phyloP scores from a whole-genome alignment of 1,140 invertebrate genomes.

The Lepidurus couesii region DNA sequence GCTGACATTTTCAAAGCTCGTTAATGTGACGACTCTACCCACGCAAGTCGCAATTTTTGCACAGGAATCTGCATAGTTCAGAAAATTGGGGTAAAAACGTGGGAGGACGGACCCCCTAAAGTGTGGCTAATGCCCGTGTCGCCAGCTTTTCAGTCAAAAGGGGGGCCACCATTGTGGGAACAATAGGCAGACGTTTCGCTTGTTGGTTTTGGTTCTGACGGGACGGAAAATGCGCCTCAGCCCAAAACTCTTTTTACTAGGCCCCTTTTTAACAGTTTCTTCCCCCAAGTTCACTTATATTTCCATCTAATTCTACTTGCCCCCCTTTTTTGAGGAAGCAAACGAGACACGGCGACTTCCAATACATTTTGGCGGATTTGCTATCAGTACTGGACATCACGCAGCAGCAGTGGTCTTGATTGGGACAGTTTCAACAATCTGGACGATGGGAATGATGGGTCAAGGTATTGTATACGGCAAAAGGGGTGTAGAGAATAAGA shows the following conservation, averaged over 20 bases:
- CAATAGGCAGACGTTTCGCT: slow-evolving; percentile 9
- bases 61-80: neutral
- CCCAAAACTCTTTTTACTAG: too few relatives aligned
- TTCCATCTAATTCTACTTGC: too few relatives aligned
- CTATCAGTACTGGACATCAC: neutral
- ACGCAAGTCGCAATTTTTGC: neutral
- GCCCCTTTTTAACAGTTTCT: too few relatives aligned
- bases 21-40: neutral
- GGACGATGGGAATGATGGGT: neutral
- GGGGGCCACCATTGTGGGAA: neutral
- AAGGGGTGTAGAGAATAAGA: neutral
- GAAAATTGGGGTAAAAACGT: neutral
- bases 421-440: slow-evolving; percentile 18
- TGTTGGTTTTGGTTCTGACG: neutral
- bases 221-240: neutral
- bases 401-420: neutral
- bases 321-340: too few relatives aligned
- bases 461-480: neutral
- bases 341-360: too few relatives aligned
- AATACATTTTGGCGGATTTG: neutral
- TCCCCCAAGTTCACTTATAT: too few relatives aligned
- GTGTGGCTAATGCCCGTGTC: slow-evolving; percentile 17
- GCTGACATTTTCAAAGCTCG: neutral
- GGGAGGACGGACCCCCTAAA: slow-evolving; percentile 10
- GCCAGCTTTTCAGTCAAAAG: neutral